Evolutionary conservation across 2,888 invertebrate species (phyloP), one percentile per base, ranked within the genome.

Genomic region (Drosophila dives): DNA sequence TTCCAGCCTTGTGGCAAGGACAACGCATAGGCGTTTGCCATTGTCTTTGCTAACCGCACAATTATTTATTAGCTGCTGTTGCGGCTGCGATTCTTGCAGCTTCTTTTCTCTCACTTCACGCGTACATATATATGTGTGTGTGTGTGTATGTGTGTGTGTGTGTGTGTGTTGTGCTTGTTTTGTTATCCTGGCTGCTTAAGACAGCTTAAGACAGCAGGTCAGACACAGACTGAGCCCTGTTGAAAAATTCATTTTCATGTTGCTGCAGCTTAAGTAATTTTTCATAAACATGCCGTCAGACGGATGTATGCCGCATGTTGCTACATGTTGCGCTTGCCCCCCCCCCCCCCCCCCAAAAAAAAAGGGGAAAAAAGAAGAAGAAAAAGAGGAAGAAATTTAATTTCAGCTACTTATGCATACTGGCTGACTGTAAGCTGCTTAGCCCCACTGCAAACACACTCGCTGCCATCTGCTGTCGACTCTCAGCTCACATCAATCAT

Each of bases 181-280:
- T 80, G 88, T 85, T 87, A 84, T 80, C 86, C 81, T 75, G 66
- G 60, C 76, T 83, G 89, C 84, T 86, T 86, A 83, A 85, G 89
- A 86, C 84, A 83, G 86, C 86, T 84, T 88, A 84, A 88, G 84
- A 70, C 73, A 74, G 86, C 86, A 80, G 83, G 83, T 83, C 78
- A 69, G 80, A 72, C 76, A 7, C 63, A 72, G 76, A 75, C 72
- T 51, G 68, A 63, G 77, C 78, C 68, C 72, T 77, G 89, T 76
- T 88, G 89, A 88, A 90, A 90, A 88, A 90, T 88, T 88, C 80
- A 87, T 87, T 87, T 82, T 83, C 89, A 81, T 90, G 90, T 88
- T 83, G 56, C 64, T 78, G 70, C 79, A 79, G 88, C 86, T 87
- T 83, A 76, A 80, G 81, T 80, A 81, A 89, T 88, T 88, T 89